phyloP scores from a whole-genome alignment of 2,888 invertebrate genomes.

The Augochlorella aurata region DNA sequence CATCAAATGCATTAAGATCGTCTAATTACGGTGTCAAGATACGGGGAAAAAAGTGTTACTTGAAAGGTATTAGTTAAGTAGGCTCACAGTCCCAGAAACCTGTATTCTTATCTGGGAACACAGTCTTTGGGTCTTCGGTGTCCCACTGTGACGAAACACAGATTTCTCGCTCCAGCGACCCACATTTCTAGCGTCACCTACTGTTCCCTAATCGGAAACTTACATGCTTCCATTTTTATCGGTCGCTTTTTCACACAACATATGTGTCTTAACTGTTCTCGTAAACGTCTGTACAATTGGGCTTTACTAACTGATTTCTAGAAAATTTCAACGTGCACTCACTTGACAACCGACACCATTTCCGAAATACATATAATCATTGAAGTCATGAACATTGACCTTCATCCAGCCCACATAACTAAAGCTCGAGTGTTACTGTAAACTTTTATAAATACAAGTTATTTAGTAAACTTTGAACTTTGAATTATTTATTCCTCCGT shows the following conservation, averaged over 20 bases:
- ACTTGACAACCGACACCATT: not conserved
- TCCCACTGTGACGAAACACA: slow-evolving; percentile 11
- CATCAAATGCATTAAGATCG: too few species aligned
- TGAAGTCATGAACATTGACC: not conserved
- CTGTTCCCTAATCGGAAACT: not conserved
- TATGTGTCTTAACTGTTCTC: not conserved
- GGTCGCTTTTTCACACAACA: not conserved
- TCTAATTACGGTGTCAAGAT: not conserved
- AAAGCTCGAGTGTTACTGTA: too few species aligned
- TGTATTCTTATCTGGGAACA: not conserved
- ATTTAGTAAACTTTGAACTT: too few species aligned
- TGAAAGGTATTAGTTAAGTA: not conserved
- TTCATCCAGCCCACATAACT: not conserved
- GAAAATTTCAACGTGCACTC: not conserved
- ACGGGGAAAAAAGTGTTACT: not conserved
- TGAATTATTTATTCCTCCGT: too few species aligned
- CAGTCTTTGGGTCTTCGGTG: not conserved
- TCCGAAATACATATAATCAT: not conserved
- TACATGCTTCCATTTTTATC: not conserved
- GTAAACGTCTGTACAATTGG: too few species aligned
- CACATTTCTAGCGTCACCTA: not conserved
- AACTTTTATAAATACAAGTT: too few species aligned
- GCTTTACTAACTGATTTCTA: too few species aligned
- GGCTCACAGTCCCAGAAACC: not conserved
- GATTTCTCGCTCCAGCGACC: not conserved